Percentiles rank a stretch among this genome's conserved stretches.
phyloP scores from a whole-genome alignment of 2,113 vertebrate species.

The Chiloscyllium plagiosum region DNA sequence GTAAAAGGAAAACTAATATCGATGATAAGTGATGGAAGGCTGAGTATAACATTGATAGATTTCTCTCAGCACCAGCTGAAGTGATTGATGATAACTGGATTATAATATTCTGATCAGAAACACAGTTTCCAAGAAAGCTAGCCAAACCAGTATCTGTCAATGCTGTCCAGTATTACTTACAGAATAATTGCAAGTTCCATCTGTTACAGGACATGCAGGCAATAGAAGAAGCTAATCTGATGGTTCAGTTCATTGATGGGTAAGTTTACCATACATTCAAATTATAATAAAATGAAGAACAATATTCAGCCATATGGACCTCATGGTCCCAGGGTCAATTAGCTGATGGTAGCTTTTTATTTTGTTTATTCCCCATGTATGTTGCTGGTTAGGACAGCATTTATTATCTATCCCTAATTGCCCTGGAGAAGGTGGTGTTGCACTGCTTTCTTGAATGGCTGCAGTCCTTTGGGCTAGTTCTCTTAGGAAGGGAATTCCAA shows the following conservation, averaged over 20 bases:
- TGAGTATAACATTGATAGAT: neutral
- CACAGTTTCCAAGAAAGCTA: neutral
- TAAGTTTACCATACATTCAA: neutral
- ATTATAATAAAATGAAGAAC: neutral
- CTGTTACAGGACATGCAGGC: slow-evolving; percentile 25
- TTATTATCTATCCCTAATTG: too few species aligned
- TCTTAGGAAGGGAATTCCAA: too few species aligned
- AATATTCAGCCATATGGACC: neutral
- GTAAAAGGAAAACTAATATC: neutral
- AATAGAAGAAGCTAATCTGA: slow-evolving; percentile 16
- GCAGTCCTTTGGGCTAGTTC: too few species aligned
- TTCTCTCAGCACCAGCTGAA: neutral
- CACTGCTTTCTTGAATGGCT: too few species aligned
- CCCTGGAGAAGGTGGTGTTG: too few species aligned
- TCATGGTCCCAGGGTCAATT: neutral
- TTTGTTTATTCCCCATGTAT: too few species aligned
- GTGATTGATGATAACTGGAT: neutral
- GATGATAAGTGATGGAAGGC: neutral
- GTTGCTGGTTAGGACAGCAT: too few species aligned
- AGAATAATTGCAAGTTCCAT: neutral
- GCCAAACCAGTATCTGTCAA: neutral
- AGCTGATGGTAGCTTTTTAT: neutral
- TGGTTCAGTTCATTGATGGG: slow-evolving; percentile 31
- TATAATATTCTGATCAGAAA: neutral
- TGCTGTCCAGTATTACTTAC: neutral